Base-by-base conservation (phyloP, 2,797 vertebrate species). In the Pelochelys cantorii region DNA sequence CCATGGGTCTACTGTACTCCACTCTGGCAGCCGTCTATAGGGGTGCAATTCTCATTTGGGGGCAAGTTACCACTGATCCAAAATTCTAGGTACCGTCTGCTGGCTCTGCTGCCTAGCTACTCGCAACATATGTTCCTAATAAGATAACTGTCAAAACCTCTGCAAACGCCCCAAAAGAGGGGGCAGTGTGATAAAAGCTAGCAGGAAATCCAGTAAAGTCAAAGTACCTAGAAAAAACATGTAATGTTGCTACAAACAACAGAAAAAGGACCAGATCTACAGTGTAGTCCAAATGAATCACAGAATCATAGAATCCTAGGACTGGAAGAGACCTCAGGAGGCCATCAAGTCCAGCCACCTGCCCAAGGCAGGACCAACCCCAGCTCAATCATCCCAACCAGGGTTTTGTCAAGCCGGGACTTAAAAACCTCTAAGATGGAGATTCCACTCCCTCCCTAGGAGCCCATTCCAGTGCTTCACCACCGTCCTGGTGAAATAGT, bases 11-110 rank as follows among this genome's bases (percentile, higher is more conserved):
- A 20, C 60, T 15, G 31, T 52, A 52, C 53, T 48, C 0, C 6
- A 71, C 6, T 27, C 18, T 10, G 48, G 1, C 15, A 71, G 75
- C 54, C 20, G 0, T 1, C n/a, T 37, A 74, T 80, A 37, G 0
- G 3, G 5, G 25, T 27, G 54, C 10, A 37, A 71, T 71, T 52
- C 29, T 79, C 59, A 2, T 1, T 60, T 25, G 0, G 1, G 12
- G 18, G 23, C 17, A 48, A 57, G 37, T 5, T 79, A 12, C 37
- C 5, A 5, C 4, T 27, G 18, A 14, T 48, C n/a, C 5, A 53
- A 65, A 84, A 48, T 5, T 0, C 31, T 75, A 79, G 9, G 37
- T 81, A 20, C 57, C 62, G 86, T 80, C 37, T 12, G 31, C 53
- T 53, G 55, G 3, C 11, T 15, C 6, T 13, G 25, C 13, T 59